These are phyloP conservation scores for Tinea semifulvella DNA, from an alignment of 2,888 invertebrate species.

Conservation along the genomic window DNA sequence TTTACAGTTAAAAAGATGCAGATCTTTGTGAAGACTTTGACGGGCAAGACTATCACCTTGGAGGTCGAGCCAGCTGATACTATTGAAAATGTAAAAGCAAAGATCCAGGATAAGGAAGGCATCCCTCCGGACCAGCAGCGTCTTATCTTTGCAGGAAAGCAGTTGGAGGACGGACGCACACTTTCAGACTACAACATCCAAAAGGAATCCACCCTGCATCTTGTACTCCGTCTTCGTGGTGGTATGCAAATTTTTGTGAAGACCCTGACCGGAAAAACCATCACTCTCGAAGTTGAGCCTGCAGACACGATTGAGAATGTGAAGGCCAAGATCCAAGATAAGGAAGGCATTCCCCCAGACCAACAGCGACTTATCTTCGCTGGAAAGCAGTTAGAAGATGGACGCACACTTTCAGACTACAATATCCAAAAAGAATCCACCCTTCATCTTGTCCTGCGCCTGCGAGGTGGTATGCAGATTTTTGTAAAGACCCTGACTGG, in stretches of 20 bases:
- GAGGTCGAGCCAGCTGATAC: slow-evolving; percentile 68
- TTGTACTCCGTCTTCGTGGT: slow-evolving; percentile 57
- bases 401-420: slow-evolving; percentile 23
- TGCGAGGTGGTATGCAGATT: slow-evolving; percentile 21
- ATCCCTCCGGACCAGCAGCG: slow-evolving; percentile 70
- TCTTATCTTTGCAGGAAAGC: slow-evolving; percentile 69
- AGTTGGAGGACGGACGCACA: slow-evolving; percentile 69
- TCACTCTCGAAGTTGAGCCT: slow-evolving; percentile 51
- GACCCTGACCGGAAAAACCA: slow-evolving; percentile 67
- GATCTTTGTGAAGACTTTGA: slow-evolving; percentile 62
- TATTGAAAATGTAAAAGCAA: slow-evolving; percentile 69
- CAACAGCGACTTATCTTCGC: slow-evolving; percentile 23
- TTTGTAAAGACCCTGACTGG: slow-evolving; percentile 15
- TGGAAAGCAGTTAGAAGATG: slow-evolving; percentile 23
- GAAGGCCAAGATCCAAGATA: slow-evolving; percentile 24
- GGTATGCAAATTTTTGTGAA: slow-evolving; percentile 41
- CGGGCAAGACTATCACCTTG: slow-evolving; percentile 66
- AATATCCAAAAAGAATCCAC: slow-evolving; percentile 26
- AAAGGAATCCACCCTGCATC: slow-evolving; percentile 67
- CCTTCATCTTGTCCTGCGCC: slow-evolving; percentile 25
- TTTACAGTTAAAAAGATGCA: slow-evolving; percentile 38
- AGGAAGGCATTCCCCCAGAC: slow-evolving; percentile 24
- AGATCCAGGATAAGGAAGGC: slow-evolving; percentile 67
- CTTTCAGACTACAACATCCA: slow-evolving; percentile 70
- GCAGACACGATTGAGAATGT: slow-evolving; percentile 24